These are phyloP conservation scores for Bubo scandiacus DNA, from an alignment of 2,113 vertebrate genomes.

Conservation along the genomic window DNA sequence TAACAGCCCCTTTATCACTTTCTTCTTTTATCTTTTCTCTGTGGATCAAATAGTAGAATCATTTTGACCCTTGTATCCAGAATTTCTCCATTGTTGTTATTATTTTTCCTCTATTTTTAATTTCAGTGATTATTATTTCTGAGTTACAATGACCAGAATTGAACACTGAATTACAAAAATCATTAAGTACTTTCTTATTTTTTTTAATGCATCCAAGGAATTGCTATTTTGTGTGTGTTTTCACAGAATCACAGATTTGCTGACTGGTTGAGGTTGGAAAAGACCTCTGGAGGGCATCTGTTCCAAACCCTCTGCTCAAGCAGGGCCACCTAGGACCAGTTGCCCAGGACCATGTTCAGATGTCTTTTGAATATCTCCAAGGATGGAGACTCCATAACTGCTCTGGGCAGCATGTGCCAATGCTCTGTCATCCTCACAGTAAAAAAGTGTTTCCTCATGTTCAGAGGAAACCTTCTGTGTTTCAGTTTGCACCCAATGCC, in stretches of 20 bases:
- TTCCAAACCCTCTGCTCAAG: fast-evolving
- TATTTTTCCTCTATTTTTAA: neutral
- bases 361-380: neutral
- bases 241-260: neutral
- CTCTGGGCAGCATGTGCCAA: neutral
- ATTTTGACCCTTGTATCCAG: neutral
- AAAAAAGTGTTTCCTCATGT: neutral
- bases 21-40: neutral
- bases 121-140: neutral
- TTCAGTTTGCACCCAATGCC: neutral
- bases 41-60: neutral
- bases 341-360: neutral
- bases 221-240: neutral
- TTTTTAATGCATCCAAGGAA: too few species aligned
- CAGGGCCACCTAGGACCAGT: fast-evolving
- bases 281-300: neutral
- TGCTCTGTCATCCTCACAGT: neutral
- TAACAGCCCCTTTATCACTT: neutral
- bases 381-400: neutral
- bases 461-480: neutral
- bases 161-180: neutral
- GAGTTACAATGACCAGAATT: neutral
- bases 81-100: neutral
- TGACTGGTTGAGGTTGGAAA: neutral
- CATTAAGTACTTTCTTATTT: neutral